Evolutionary conservation across 1,140 invertebrate species (phyloP).

Genomic region (Macrosteles quadrilineatus): DNA sequence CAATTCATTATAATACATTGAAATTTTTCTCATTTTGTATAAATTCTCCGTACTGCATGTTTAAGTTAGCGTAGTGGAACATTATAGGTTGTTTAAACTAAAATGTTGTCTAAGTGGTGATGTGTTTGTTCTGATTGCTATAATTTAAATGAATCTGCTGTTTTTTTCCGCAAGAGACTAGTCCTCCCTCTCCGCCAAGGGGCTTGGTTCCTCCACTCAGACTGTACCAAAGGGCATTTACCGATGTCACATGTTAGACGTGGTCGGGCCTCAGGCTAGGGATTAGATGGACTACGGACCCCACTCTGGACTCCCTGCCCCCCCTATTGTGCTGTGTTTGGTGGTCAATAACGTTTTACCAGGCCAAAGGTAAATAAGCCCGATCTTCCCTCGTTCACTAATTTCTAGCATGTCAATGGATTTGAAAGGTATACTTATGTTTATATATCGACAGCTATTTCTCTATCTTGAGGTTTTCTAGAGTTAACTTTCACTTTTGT

Average conservation of each 20-base stretch:
- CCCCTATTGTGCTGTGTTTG: slow-evolving; percentile 14
- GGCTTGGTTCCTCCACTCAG: slow-evolving; percentile 48
- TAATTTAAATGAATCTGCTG: slow-evolving; percentile 48
- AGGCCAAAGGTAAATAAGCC: slow-evolving; percentile 29
- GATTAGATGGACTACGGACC: not conserved
- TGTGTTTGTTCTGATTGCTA: slow-evolving; percentile 25
- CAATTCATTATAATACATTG: too few relatives aligned
- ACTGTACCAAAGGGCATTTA: slow-evolving; percentile 27
- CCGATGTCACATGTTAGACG: slow-evolving; percentile 41
- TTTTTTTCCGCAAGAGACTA: slow-evolving; percentile 58
- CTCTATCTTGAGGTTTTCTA: too few relatives aligned
- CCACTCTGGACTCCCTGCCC: not conserved
- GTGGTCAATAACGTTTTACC: slow-evolving; percentile 8
- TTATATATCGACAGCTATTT: too few relatives aligned
- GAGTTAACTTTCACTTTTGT: too few relatives aligned
- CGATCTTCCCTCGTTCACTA: slow-evolving; percentile 23
- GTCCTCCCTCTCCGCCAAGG: slow-evolving; percentile 58
- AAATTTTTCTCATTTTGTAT: too few relatives aligned
- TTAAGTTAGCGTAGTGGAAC: not conserved
- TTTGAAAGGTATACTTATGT: not conserved
- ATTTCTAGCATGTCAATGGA: slow-evolving; percentile 21
- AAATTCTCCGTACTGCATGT: too few relatives aligned
- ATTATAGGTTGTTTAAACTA: slow-evolving; percentile 4
- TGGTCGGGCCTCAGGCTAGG: slow-evolving; percentile 5
- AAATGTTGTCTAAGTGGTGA: slow-evolving; percentile 10